Base-by-base conservation (phyloP, 2,113 vertebrate species). In the Phaethon lepturus region DNA sequence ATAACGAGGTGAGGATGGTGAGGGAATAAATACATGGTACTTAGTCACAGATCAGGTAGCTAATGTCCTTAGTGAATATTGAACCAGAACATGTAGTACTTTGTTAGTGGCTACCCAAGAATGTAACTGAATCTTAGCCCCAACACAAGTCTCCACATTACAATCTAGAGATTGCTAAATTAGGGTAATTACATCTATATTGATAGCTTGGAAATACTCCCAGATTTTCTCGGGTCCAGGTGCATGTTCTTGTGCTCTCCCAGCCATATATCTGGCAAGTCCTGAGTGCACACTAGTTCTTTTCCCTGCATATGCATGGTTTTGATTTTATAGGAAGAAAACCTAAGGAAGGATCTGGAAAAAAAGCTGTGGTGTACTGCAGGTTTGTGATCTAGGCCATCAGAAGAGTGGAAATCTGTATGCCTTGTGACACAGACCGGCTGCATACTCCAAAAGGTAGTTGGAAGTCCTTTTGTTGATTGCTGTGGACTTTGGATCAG, bases 221-320 rank as follows among this genome's bases (percentile, higher is more conserved):
- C 16, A 55, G 19, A 11, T 83, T 63, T 86, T 3, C 33, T 29
- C 40, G 18, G 7, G 42, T 45, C 60, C 28, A 58, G 42, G 25
- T 81, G 42, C 1, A 0, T 28, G 60, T n/a, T 75, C 52, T 58
- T 75, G 28, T 25, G 55, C 31, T 52, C 10, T 74, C 7, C 16
- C 60, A 78, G n/a, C 7, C 12, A 5, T 49, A 7, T 12, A 23
- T 38, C 13, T 44, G 20, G 2, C 18, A 45, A 62, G 28, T 45
- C n/a, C n/a, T 35, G 42, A 38, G 18, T 28, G 20, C 6, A 22
- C 42, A 16, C 18, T 67, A 10, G 11, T 38, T 80, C 18, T 69
- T 78, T 71, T 35, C 22, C 28, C 15, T 38, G 23, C 1, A 0
- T 9, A 22, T 0, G 0, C 1, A 4, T 38, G 62, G 8, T 17